A percentile compares a stretch with the other conserved stretches of the same genome.
Conservation (phyloP, 2,113 vertebrate genomes). For the Aix galericulata region DNA sequence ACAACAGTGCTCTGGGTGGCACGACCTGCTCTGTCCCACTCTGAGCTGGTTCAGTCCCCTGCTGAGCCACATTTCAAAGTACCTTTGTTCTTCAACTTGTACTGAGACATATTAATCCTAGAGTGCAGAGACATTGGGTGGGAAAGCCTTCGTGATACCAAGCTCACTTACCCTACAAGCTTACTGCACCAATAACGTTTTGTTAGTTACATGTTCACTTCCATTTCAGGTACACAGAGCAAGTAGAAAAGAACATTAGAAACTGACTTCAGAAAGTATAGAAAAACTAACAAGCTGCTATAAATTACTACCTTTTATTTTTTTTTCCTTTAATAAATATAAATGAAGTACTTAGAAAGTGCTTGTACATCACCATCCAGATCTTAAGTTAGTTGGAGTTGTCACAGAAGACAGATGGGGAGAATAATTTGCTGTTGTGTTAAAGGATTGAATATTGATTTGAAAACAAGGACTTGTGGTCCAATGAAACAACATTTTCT, state of each 20-base stretch:
- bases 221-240: neutral
- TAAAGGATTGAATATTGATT: conserved; percentile 41
- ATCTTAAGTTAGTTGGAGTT: neutral
- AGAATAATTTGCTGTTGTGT: conserved; percentile 48
- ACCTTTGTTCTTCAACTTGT: neutral
- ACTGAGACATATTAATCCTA: neutral
- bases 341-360: conserved; percentile 14
- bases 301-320: neutral
- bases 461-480: neutral
- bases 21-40: neutral
- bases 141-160: neutral
- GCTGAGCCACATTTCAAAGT: neutral
- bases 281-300: neutral
- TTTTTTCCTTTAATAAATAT: neutral
- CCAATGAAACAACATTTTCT: conserved; percentile 33
- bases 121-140: neutral
- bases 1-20: neutral
- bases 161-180: neutral
- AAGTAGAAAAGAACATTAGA: neutral
- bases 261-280: neutral
- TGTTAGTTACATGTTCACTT: neutral
- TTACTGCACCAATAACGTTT: neutral
- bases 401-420: conserved; percentile 7
- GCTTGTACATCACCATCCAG: conserved; percentile 4
- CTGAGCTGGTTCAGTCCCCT: neutral